A percentile compares a stretch with the other conserved stretches of the same genome.
Evolutionary conservation across 1,140 invertebrate genomes (phyloP).

Genomic region (Nasonia longicornis): DNA sequence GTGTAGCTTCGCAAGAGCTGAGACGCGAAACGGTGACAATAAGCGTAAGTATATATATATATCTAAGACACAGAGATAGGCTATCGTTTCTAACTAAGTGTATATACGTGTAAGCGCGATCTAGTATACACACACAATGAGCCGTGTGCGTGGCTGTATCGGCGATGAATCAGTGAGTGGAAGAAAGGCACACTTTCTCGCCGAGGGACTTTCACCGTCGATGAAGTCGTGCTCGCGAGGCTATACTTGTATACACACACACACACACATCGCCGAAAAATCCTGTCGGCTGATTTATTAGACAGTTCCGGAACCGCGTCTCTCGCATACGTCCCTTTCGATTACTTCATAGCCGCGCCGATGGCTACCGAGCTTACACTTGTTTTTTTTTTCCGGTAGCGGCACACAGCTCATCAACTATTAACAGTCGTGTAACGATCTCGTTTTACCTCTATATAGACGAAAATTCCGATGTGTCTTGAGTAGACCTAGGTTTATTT

Average conservation of each 20-base stretch:
- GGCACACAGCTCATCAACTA: neutral
- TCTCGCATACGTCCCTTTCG: neutral
- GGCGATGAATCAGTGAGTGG: slow-evolving; percentile 65
- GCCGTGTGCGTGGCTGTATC: slow-evolving; percentile 44
- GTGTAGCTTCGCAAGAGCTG: neutral
- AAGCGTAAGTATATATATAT: neutral
- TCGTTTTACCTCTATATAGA: neutral
- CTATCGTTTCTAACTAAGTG: neutral
- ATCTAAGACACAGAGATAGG: neutral
- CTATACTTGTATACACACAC: neutral
- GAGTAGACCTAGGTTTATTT: no score
- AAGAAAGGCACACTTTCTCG: slow-evolving; percentile 69
- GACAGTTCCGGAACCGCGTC: slow-evolving; percentile 16
- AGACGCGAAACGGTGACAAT: neutral
- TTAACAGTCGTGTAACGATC: neutral
- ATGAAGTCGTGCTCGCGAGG: slow-evolving; percentile 53
- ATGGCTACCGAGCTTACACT: neutral
- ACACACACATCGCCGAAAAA: slow-evolving; percentile 56
- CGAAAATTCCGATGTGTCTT: no score
- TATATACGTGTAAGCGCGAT: neutral
- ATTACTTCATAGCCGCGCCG: slow-evolving; percentile 31
- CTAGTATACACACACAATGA: neutral
- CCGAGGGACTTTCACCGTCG: slow-evolving; percentile 68
- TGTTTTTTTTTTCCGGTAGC: slow-evolving; percentile 21
- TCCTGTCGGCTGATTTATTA: slow-evolving; percentile 48